Evolutionary conservation across 2,113 vertebrate species (phyloP), one percentile per base, ranked within the genome.

Genomic region (Hiodon tergisus): DNA sequence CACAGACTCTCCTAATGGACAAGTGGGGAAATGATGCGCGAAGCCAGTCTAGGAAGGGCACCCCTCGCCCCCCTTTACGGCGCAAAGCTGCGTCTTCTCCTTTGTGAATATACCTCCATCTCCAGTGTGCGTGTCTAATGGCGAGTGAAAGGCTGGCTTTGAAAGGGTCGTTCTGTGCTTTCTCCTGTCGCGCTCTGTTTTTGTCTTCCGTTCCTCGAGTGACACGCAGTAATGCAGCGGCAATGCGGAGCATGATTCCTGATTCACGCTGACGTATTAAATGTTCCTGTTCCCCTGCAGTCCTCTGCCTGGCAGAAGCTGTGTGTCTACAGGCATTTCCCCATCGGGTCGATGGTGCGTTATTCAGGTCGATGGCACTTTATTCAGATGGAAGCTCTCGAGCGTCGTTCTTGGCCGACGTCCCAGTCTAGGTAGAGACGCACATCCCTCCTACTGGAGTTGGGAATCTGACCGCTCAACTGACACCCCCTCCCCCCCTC

Each of bases 381-480:
- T 76, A 69, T 79, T 78, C 51, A 46, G 52, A 61, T 55, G 65
- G 52, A 78, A 71, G 70, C 54, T 53, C 65, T 70, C 66, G 6
- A 46, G 78, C 75, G 78, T 8, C 46, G 3, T 1, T 62, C 75
- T 76, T 73, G 77, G 77, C 77, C 67, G 67, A 13, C 3, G n/a
- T 31, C 68, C 68, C 9, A 46, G 3, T 47, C 57, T 46, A 2
- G 11, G 54, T 48, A 9, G 62, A 70, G 17, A 58, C 31, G 67
- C 16, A 51, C 71, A 57, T 61, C 75, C 61, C 58, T 58, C 48
- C 46, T 5, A n/a, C 0, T 63, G 31, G 31, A 31, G 31, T 31
- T 31, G 31, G 31, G 31, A 31, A 31, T 31, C 31, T 31, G 31
- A 31, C 31, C 31, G 31, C 31, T 31, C 31, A 31, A 31, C 31